Conservation (phyloP, 2,888 invertebrate genomes). For the Dasysyrphus albostriatus region DNA sequence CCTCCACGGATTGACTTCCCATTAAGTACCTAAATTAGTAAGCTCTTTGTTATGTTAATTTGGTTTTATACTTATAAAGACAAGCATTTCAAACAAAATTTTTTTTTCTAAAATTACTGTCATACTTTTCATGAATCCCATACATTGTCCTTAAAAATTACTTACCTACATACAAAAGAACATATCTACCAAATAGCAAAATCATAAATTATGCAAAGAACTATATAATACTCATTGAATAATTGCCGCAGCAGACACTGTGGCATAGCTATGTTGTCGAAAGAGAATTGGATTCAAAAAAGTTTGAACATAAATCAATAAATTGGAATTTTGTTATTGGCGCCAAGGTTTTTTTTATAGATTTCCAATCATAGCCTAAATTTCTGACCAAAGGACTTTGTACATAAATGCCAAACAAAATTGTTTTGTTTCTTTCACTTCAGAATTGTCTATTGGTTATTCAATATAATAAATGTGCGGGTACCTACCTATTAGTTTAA, state of each 20-base stretch:
- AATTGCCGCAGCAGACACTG: slow-evolving; percentile 8
- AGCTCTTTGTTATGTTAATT: no score
- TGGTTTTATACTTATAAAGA: no score
- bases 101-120: no score
- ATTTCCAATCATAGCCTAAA: background rate
- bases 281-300: slow-evolving; percentile 26
- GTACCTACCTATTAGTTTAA: background rate
- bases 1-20: no score
- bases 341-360: slow-evolving; percentile 44
- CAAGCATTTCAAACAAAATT: no score
- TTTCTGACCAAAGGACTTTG: background rate
- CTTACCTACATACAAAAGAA: no score
- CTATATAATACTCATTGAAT: slow-evolving; percentile 32
- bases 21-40: no score
- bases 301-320: slow-evolving; percentile 39
- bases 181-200: background rate
- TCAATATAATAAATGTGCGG: background rate
- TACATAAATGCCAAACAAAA: background rate
- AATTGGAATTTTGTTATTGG: slow-evolving; percentile 37
- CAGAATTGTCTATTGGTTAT: background rate
- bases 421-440: background rate
- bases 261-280: background rate
- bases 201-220: slow-evolving; percentile 61
- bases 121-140: no score
- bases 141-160: no score